Evolutionary conservation across 1,140 invertebrate species (phyloP), one percentile per base, ranked within the genome.

Genomic region (Leptinotarsa texana): DNA sequence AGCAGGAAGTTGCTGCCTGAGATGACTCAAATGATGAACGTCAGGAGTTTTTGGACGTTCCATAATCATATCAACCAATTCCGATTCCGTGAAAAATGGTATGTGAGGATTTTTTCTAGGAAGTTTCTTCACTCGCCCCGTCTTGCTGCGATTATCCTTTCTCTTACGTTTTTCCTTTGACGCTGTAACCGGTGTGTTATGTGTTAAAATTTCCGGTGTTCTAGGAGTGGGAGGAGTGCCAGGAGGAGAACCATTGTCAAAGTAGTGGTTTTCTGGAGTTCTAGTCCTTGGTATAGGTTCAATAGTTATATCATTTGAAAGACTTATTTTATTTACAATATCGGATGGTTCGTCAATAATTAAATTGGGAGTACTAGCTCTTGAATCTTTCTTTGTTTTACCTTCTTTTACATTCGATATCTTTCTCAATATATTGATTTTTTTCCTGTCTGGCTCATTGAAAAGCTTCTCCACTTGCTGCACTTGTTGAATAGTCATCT

Each of bases 371-470:
- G 88, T 87, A 78, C 83, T 86, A 62, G 87, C 88, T 18, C 83
- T 80, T 8, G 82, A 84, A 77, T 87, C 86, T 83, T 87, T 86
- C 77, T 88, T 89, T 63, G 87, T 85, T 79, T 84, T 79, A 77
- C 88, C 89, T 76, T 86, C 85, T 85, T 92, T 93, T 18, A 91
- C 90, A 87, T 93, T 93, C 69, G 92, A 91, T 80, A 95, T 93
- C 86, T 94, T 94, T 82, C 94, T 95, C 79, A 95, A 94, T 82
- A 95, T 94, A 86, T 94, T 95, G 27, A 94, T 84, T 84, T 95
- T 95, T 83, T 91, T 92, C 83, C 91, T 93, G 82, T 95, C 92
- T 1, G 93, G 93, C 83, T 95, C 93, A 3, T 89, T 91, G 1
- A 90, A 88, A 22, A 95, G 83, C 86, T 94, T 94, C 80, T 91